Evolutionary conservation across 2,113 vertebrate species (phyloP).

Genomic region (Etheostoma cragini): DNA sequence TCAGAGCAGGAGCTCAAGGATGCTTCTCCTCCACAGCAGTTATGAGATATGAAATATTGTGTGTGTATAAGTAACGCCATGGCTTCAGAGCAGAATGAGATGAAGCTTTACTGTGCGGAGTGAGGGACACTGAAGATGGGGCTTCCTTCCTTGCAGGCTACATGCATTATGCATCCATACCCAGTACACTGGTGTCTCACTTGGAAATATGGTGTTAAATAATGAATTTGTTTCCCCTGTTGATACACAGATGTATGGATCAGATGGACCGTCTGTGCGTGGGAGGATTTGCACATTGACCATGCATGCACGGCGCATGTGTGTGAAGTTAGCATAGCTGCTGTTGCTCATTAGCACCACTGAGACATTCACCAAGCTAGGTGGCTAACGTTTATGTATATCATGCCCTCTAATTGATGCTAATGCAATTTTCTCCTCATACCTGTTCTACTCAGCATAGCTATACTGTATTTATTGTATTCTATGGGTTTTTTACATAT

Average conservation of each 20-base stretch:
- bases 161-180: slow-evolving; percentile 57
- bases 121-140: slow-evolving; percentile 42
- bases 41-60: neutral
- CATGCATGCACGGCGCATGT: slow-evolving; percentile 2
- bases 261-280: neutral
- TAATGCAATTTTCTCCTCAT: too few relatives aligned
- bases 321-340: neutral
- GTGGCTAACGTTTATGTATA: neutral
- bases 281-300: slow-evolving; percentile 2
- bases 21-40: neutral
- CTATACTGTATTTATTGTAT: too few relatives aligned
- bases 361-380: neutral
- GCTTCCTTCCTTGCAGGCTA: slow-evolving; percentile 33
- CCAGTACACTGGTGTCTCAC: slow-evolving; percentile 20
- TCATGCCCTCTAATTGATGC: neutral
- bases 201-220: slow-evolving; percentile 61
- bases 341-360: neutral
- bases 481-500: neutral
- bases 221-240: slow-evolving; percentile 61
- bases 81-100: slow-evolving; percentile 2
- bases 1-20: neutral
- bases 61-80: neutral
- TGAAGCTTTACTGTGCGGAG: slow-evolving; percentile 22
- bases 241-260: slow-evolving; percentile 47
- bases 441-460: neutral